These are phyloP conservation scores for Anguilla marmorata DNA, from an alignment of 2,797 vertebrate species.

Conservation along the genomic window DNA sequence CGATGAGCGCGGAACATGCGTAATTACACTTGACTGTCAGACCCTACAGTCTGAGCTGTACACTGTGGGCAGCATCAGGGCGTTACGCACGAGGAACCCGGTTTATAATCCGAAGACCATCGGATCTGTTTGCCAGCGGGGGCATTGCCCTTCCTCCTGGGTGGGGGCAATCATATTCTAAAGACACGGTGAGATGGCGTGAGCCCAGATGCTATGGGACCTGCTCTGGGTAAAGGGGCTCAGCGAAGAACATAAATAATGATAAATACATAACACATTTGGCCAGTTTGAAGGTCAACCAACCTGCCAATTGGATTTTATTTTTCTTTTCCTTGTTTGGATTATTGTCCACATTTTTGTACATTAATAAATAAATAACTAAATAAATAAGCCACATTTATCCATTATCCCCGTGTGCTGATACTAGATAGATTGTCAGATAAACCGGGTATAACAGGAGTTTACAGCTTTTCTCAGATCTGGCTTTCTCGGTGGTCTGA, in stretches of 20 bases:
- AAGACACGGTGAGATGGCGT: no score
- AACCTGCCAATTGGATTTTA: no score
- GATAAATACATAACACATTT: no score
- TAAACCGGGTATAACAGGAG: background rate
- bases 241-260: no score
- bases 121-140: background rate
- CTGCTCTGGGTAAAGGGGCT: no score
- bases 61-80: background rate
- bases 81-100: background rate
- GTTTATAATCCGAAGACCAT: background rate
- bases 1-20: background rate
- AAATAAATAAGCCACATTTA: background rate
- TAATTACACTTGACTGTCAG: background rate
- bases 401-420: background rate
- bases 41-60: background rate
- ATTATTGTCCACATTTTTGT: background rate
- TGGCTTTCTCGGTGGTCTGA: background rate
- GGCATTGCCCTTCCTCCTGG: background rate
- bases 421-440: background rate
- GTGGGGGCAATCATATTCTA: background rate
- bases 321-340: no score
- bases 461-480: background rate
- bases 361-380: background rate
- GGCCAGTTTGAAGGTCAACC: background rate
- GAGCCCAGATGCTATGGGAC: no score